These are phyloP conservation scores for Tethea ocularis DNA, from an alignment of 2,888 invertebrate genomes.

Conservation along the genomic window DNA sequence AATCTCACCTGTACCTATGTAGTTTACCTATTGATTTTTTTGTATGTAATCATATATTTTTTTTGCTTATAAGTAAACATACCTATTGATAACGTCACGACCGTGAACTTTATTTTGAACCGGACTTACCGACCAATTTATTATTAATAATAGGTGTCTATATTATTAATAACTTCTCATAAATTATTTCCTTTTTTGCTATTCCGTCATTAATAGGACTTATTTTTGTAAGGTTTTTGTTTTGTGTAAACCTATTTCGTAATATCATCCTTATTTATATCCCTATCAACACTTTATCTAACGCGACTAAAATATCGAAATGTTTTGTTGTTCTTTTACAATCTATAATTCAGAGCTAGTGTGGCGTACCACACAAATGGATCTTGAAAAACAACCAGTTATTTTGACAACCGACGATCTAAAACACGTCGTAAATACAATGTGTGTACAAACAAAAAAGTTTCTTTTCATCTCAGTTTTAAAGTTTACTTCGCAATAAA, in stretches of 20 bases:
- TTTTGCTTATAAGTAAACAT: background rate
- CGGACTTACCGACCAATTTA: conserved; percentile 17
- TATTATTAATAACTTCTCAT: background rate
- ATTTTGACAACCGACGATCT: conserved; percentile 69
- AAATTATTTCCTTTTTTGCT: background rate
- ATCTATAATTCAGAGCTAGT: conserved; percentile 68
- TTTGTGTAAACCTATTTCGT: conserved; percentile 31
- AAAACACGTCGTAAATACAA: conserved; percentile 57
- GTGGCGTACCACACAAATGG: conserved; percentile 67
- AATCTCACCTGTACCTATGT: background rate
- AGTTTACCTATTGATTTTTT: conserved; percentile 12
- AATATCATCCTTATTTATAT: conserved; percentile 43
- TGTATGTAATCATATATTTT: background rate
- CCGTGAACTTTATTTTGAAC: conserved; percentile 34
- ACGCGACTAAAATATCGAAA: conserved; percentile 67
- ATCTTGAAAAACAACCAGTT: conserved; percentile 81
- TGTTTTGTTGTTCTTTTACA: conserved; percentile 74
- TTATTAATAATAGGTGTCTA: background rate
- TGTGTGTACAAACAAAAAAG: conserved; percentile 34
- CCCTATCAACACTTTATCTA: conserved; percentile 68
- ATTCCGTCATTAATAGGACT: background rate
- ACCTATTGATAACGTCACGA: conserved; percentile 15
- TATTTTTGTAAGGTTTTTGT: conserved; percentile 5
- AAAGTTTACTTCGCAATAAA: conserved; percentile 46
- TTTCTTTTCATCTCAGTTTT: conserved; percentile 25